Percentiles rank a stretch among this genome's conserved stretches.
These are phyloP conservation scores for Ciconia boyciana DNA, from an alignment of 2,113 vertebrate species.

Conservation along the genomic window DNA sequence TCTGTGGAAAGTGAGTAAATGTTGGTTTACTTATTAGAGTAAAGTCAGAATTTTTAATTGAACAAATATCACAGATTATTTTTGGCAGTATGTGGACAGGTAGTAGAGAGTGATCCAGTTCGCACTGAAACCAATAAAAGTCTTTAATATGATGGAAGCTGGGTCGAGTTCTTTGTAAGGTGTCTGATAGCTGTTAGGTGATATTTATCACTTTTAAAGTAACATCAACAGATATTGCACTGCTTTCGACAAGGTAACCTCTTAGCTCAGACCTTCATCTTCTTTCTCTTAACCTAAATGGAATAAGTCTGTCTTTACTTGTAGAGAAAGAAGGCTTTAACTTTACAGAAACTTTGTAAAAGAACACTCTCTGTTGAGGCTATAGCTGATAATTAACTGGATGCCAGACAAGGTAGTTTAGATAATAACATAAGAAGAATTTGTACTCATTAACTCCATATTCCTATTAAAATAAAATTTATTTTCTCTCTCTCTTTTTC, in stretches of 20 bases:
- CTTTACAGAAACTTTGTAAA: background rate
- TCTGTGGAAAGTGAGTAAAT: background rate
- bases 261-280: background rate
- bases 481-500: slow-evolving; percentile 12
- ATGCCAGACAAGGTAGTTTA: slow-evolving; percentile 20
- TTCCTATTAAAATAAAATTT: slow-evolving; percentile 42
- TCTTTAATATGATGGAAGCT: background rate
- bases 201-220: background rate
- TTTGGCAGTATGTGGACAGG: background rate
- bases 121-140: background rate
- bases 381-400: slow-evolving; percentile 37
- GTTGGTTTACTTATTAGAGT: background rate
- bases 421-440: slow-evolving; percentile 31
- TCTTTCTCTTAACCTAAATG: background rate
- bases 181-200: background rate
- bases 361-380: background rate
- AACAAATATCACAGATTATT: background rate
- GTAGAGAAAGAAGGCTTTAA: background rate
- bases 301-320: background rate
- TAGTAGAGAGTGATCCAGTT: background rate
- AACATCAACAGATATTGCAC: background rate
- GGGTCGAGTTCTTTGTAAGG: background rate
- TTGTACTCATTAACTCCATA: slow-evolving; percentile 37
- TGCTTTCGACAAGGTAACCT: background rate
- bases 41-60: background rate